Percentiles rank a stretch among this genome's conserved stretches.
Conservation (phyloP, 1,140 invertebrate species). For the Conopomorpha cramerella region DNA sequence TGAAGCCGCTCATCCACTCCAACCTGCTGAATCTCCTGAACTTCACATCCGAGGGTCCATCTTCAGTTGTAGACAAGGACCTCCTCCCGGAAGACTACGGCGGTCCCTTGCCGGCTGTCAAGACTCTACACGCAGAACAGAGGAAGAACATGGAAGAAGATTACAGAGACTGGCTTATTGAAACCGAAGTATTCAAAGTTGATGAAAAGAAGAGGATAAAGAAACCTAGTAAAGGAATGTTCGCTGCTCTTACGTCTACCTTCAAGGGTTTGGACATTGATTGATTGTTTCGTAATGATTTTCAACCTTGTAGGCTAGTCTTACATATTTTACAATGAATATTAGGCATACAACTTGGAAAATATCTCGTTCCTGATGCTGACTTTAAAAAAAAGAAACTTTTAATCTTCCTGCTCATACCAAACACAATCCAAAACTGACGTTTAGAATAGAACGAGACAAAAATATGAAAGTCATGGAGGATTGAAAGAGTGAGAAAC, state of each 20-base stretch:
- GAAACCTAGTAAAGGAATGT: constrained; percentile 52
- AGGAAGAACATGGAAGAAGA: constrained; percentile 48
- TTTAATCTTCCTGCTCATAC: too few species aligned
- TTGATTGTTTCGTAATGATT: too few species aligned
- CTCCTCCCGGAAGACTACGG: constrained; percentile 56
- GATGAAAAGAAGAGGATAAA: constrained; percentile 57
- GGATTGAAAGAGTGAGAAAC: too few species aligned
- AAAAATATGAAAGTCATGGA: too few species aligned
- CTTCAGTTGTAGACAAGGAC: constrained; percentile 44
- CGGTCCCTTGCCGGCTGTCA: constrained; percentile 39
- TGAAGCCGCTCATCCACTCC: constrained; percentile 63
- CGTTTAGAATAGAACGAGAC: too few species aligned
- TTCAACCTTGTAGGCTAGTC: background rate
- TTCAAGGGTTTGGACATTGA: constrained; percentile 53
- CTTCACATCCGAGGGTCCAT: constrained; percentile 54
- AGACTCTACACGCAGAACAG: constrained; percentile 51
- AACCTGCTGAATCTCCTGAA: constrained; percentile 61
- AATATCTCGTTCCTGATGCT: too few species aligned
- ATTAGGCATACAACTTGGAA: too few species aligned
- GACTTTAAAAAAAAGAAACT: too few species aligned
- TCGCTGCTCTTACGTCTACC: constrained; percentile 45
- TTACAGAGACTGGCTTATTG: constrained; percentile 54
- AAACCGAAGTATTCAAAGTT: constrained; percentile 48
- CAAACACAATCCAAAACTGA: too few species aligned
- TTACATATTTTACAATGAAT: too few species aligned